Conservation (phyloP, 2,888 invertebrate genomes). For the Pinctada fucata region DNA sequence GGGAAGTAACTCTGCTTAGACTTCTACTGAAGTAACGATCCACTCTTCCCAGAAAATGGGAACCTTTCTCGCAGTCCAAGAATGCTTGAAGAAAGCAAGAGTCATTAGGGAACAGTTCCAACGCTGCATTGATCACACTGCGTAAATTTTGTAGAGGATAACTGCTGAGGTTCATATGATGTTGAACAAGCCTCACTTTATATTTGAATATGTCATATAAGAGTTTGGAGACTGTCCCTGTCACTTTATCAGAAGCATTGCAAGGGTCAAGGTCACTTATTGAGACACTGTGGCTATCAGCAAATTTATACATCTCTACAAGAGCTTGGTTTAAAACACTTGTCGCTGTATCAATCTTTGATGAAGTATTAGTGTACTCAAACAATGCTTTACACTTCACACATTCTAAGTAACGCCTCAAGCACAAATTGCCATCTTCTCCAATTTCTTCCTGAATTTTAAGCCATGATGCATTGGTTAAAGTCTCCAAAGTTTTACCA, state of each 20-base stretch:
- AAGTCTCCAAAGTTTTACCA: constrained; percentile 38
- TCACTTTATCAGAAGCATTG: constrained; percentile 6
- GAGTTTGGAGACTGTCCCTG: constrained; percentile 3
- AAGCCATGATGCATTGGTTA: neutral
- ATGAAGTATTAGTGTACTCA: constrained; percentile 65
- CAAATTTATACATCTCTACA: neutral
- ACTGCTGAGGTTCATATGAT: constrained; percentile 57
- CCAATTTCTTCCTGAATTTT: neutral
- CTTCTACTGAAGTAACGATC: constrained; percentile 63
- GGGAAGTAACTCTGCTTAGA: constrained; percentile 43
- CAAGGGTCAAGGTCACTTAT: neutral
- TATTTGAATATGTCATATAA: constrained; percentile 43
- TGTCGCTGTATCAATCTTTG: constrained; percentile 52
- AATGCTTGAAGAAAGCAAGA: constrained; percentile 61
- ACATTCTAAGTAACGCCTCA: constrained; percentile 37
- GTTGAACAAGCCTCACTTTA: constrained; percentile 55
- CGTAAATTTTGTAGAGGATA: constrained; percentile 60
- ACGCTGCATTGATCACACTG: constrained; percentile 54
- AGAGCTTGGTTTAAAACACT: constrained; percentile 35
- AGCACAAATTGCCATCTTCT: neutral
- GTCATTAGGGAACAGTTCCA: constrained; percentile 63
- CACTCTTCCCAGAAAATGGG: constrained; percentile 66
- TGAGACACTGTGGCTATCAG: neutral
- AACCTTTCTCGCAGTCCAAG: constrained; percentile 64
- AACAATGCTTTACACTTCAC: constrained; percentile 68